phyloP scores from a whole-genome alignment of 2,797 vertebrate species.

The Enteromius trimaculatus region DNA sequence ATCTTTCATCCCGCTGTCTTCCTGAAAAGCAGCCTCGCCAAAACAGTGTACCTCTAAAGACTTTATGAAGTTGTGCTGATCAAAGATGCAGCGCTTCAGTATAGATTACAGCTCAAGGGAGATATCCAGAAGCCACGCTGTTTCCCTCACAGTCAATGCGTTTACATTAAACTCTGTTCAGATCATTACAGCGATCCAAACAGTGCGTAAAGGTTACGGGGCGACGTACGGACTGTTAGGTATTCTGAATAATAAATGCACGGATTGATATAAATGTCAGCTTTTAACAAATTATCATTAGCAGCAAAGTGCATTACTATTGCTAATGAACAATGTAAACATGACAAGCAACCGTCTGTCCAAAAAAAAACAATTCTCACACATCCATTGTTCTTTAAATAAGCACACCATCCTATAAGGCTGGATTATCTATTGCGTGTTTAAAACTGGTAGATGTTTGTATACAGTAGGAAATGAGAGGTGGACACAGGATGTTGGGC shows the following conservation, averaged over 20 bases:
- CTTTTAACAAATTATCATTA: conserved; percentile 20
- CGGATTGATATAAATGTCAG: not conserved
- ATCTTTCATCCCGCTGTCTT: conserved; percentile 44
- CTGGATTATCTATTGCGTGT: not conserved
- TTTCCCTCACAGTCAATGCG: conserved; percentile 41
- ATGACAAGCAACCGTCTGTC: conserved; percentile 1
- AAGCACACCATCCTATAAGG: not conserved
- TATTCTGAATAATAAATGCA: not conserved
- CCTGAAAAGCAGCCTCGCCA: conserved; percentile 39
- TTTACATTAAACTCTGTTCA: conserved; percentile 42
- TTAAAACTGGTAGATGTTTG: conserved; percentile 38
- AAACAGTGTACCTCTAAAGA: conserved; percentile 63
- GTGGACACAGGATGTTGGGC: conserved; percentile 47
- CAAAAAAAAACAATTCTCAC: conserved; percentile 15
- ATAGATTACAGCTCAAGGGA: conserved; percentile 71
- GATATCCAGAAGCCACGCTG: conserved; percentile 74
- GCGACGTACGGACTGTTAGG: not conserved
- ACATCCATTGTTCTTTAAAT: conserved; percentile 26
- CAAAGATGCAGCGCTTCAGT: conserved; percentile 76
- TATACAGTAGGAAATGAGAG: conserved; percentile 52
- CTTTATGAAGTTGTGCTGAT: conserved; percentile 76
- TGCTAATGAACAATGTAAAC: conserved; percentile 31
- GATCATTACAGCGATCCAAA: conserved; percentile 13
- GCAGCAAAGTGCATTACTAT: conserved; percentile 18
- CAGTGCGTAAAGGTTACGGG: not conserved